Evolutionary conservation across 2,888 invertebrate genomes (phyloP), one percentile per base, ranked within the genome.

Genomic region (Ametastegia equiseti): DNA sequence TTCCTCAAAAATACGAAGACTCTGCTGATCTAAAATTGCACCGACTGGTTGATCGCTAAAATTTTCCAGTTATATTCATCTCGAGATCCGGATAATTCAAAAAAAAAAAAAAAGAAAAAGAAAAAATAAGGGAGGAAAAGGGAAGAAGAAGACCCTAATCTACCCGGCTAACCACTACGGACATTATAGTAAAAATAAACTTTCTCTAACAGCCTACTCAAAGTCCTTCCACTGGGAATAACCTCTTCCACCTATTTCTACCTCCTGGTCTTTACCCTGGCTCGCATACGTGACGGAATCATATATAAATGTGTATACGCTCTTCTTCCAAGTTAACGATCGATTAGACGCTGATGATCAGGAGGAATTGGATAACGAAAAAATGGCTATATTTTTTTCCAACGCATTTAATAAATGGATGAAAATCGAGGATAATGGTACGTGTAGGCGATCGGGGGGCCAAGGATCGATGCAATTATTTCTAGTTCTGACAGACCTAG

Each of bases 181-280:
- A 45, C 45, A 42, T 71, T 27, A 71, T 71, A 45, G 19, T 47
- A 45, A 71, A 71, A 47, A 71, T 71, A 71, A 71, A 71, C 71
- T 71, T 71, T 27, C 71, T 47, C 47, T 33, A 71, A 71, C 47
- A 71, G 47, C 47, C 71, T 71, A 45, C 71, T 71, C 27, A 47
- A 47, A 47, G 19, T 27, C 27, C 15, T 30, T 47, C 47, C 15
- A 47, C 45, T n/a, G 71, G 30, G 71, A 71, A 71, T 71, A 71
- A 47, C 33, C 71, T 47, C 47, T 71, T 47, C 47, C 13, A 23
- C 47, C 71, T 71, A 19, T 36, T n/a, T 71, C 15, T 71, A 6
- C n/a, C 9, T 45, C 47, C 23, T 71, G 3, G 39, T 15, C 27
- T 47, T 47, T 30, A 42, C 30, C 11, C 36, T 36, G 15, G 4